Base-by-base conservation (phyloP, 53 echinoderm and acorn worm species). In the Echinometra lucunter region DNA sequence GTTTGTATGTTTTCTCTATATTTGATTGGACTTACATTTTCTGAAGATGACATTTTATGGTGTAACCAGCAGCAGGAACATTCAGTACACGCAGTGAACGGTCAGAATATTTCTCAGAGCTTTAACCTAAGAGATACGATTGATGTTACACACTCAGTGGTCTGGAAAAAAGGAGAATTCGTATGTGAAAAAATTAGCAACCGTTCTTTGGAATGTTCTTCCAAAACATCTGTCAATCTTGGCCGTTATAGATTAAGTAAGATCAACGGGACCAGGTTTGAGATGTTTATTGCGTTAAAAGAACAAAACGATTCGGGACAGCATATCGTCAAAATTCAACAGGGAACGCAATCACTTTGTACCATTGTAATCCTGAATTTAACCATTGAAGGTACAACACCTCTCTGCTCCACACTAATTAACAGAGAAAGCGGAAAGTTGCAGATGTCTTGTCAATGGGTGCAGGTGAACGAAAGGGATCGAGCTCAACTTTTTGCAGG, bases 281-380 rank as follows among this genome's bases (percentile, higher is more conserved):
- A 44, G 2, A 44, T 82, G 82, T 21, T 19, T 21, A 82, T 82
- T 49, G 13, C 85, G 30, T 85, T 85, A 11, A 49, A 28, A 49
- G 85, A 47, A 9, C 35, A 53, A 85, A 30, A 49, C 28, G 85
- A 85, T 85, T 85, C 85, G 15, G 85, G 85, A 85, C 47, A 85
- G 30, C 85, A 85, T 28, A 30, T 85, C 25, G 44, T 81, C 25
- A 44, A 81, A 16, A 81, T 81, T 81, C 42, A 44, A 42, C 18
- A 44, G 18, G 81, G 17, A 6, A 15, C 38, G 8, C 81, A 81
- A 21, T 42, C 19, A 44, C 44, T 81, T 38, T 81, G 81, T 44
- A 81, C 81, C 3, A 44, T 81, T 81, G 3, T 81, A 17, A 81
- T 81, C 44, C 44, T 81, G 44, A 44, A 81, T 81, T 44, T 81